Evolutionary conservation across 2,797 vertebrate species (phyloP), one percentile per base, ranked within the genome.

Genomic region (Platyrinchus mystaceus): DNA sequence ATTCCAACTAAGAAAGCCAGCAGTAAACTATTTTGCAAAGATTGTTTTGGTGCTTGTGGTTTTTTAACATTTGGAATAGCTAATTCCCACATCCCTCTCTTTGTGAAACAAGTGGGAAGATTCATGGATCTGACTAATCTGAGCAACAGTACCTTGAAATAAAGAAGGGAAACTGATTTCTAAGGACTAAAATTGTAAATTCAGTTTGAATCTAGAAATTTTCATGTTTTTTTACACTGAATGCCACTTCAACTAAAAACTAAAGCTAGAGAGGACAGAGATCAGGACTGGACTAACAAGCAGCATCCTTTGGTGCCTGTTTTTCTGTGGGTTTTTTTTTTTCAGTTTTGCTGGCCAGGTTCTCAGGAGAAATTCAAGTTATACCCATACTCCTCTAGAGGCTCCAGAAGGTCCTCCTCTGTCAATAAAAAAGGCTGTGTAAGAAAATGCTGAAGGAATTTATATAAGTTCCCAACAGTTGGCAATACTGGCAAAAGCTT

Each of bases 51-150:
- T 89, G 68, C 64, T 74, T 62, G 69, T 66, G 34, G 3, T 26
- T 89, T 93, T 82, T 67, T 69, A 93, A 58, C 68, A 39, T 87
- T 91, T 87, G 58, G 47, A 92, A 89, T 66, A 87, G 39, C 66
- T 9, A 36, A 70, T 93, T 95, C 89, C 79, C 87, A 91, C 91
- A 86, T 63, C 79, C 69, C 26, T 90, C 88, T 82, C 46, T 77
- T 60, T 79, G 73, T 46, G 69, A 92, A 95, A 78, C 47, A 69
- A 88, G 92, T 86, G 64, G 66, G 93, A 95, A 88, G 82, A 90
- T 36, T 73, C 52, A 91, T 56, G 59, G 64, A 87, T 78, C 84
- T 94, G 90, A 93, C 82, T 95, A 91, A 94, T 87, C 73, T 75
- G 69, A 94, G 79, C 64, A 83, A 58, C 43, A 55, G 26, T 19